Conservation (phyloP, 2,888 invertebrate genomes). For the Ophion ellenae region DNA sequence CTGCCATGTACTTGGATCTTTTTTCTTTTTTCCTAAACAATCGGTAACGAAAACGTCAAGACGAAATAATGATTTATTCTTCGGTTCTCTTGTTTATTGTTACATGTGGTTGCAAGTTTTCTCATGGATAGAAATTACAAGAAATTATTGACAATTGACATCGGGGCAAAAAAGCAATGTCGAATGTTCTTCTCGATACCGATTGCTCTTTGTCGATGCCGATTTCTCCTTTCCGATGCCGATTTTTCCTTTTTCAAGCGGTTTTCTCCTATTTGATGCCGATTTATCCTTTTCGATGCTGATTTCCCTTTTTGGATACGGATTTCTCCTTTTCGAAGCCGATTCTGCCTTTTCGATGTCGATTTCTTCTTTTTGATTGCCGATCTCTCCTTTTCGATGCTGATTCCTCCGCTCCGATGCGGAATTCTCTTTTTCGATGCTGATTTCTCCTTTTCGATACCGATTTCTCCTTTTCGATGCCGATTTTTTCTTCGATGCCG, state of each 20-base stretch:
- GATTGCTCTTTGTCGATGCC: not conserved
- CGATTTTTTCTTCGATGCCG: not conserved
- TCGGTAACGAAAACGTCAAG: not conserved
- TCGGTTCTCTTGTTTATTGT: not conserved
- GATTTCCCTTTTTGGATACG: not conserved
- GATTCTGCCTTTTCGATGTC: not conserved
- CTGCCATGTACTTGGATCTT: not conserved
- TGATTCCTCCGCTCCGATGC: not conserved
- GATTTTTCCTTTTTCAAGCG: not conserved
- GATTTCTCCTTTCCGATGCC: not conserved
- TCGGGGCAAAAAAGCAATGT: not conserved
- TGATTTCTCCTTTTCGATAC: not conserved
- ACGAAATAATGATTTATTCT: not conserved
- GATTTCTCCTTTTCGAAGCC: not conserved
- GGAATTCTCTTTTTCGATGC: not conserved
- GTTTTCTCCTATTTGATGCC: not conserved
- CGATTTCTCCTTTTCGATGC: not conserved
- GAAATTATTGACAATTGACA: not conserved
- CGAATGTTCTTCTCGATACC: not conserved
- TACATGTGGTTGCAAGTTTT: not conserved
- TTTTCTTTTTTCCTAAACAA: not conserved
- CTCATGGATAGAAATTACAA: not conserved
- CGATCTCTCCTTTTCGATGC: not conserved
- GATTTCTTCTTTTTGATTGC: not conserved
- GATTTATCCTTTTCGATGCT: not conserved